Evolutionary conservation across 2,797 vertebrate genomes (phyloP).

Genomic region (Crocodylus rhombifer): DNA sequence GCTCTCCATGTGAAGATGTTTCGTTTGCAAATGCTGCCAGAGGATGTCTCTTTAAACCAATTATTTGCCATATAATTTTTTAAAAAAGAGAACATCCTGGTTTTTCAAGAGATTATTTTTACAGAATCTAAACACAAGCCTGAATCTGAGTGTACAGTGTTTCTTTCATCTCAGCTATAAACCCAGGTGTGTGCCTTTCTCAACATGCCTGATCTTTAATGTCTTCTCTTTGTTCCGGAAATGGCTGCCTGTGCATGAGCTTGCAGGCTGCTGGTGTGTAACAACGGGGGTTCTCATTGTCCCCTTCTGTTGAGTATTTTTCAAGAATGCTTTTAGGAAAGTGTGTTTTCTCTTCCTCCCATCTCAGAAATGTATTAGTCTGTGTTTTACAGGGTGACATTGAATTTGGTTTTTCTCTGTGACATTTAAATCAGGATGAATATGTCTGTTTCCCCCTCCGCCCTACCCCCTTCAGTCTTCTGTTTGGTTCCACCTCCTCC

Average conservation of each 20-base stretch:
- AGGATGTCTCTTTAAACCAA: neutral
- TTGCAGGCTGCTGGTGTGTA: neutral
- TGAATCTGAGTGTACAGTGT: neutral
- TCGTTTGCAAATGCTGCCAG: neutral
- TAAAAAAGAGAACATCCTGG: neutral
- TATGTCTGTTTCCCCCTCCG: no score
- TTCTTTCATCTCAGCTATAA: constrained; percentile 3
- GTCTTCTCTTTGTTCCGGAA: neutral
- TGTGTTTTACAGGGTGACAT: neutral
- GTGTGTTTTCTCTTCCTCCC: neutral
- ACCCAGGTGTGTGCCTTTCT: neutral
- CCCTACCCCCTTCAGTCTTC: neutral
- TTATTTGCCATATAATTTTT: neutral
- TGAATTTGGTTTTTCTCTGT: neutral
- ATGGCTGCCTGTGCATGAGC: neutral
- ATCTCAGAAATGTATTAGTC: neutral
- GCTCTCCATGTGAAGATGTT: neutral
- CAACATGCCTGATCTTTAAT: neutral
- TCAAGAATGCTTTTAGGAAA: neutral
- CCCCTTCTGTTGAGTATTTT: neutral
- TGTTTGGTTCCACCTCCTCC: neutral
- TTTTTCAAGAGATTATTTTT: neutral
- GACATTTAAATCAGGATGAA: neutral
- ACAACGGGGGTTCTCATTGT: neutral
- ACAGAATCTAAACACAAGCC: neutral